Conservation (phyloP, 1,140 invertebrate genomes). For the Homalodisca vitripennis region DNA sequence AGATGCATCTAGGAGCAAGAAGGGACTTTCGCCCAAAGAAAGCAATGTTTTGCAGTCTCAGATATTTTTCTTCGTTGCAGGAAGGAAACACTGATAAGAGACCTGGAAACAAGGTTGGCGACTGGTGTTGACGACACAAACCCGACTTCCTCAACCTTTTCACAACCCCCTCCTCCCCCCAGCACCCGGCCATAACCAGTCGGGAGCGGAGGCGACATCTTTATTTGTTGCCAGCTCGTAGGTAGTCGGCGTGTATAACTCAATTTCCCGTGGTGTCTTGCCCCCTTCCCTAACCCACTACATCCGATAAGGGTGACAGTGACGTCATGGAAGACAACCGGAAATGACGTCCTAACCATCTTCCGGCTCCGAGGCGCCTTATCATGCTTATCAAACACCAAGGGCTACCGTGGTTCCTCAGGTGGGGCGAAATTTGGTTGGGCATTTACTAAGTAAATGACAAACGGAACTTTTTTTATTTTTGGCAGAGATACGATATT, state of each 20-base stretch:
- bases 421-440: not conserved
- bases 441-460: too few relatives aligned
- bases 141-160: not conserved
- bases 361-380: not conserved
- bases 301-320: constrained; percentile 7
- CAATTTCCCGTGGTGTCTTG: constrained; percentile 2
- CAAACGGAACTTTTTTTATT: too few relatives aligned
- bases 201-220: too few relatives aligned
- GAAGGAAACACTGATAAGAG: constrained; percentile 12
- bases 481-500: too few relatives aligned
- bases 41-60: too few relatives aligned
- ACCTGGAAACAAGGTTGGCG: constrained; percentile 14
- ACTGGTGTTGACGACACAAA: not conserved
- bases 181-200: not conserved
- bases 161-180: not conserved
- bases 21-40: too few relatives aligned
- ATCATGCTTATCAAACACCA: not conserved
- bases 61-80: not conserved
- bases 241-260: constrained; percentile 4
- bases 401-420: not conserved
- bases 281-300: not conserved
- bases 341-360: constrained; percentile 21
- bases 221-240: not conserved
- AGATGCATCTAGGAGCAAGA: too few relatives aligned
- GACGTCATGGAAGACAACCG: constrained; percentile 17